Percentiles rank a stretch among this genome's conserved stretches.
phyloP scores from a whole-genome alignment of 2,113 vertebrate genomes.

The Prionailurus viverrinus region DNA sequence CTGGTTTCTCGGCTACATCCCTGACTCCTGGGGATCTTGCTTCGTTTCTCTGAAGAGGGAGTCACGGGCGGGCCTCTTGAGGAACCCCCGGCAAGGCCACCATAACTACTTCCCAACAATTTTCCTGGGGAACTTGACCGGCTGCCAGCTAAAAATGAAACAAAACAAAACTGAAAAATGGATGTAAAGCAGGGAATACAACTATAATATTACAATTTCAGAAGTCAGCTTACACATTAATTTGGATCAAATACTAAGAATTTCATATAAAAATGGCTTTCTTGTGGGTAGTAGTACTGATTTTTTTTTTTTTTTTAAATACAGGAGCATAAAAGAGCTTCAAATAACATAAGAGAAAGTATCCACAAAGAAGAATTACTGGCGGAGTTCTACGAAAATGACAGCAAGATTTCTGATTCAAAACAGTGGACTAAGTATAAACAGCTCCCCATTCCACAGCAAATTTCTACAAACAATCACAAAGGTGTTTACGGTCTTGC shows the following conservation, averaged over 20 bases:
- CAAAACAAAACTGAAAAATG: background rate
- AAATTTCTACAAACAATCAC: background rate
- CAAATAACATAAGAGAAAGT: background rate
- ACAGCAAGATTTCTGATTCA: background rate
- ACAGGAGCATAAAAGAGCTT: background rate
- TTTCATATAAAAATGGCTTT: constrained; percentile 44
- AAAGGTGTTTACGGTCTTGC: background rate
- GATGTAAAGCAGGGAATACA: background rate
- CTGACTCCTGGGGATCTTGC: constrained; percentile 97
- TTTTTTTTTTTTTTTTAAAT: background rate
- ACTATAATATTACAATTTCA: background rate
- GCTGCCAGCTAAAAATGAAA: constrained; percentile 92
- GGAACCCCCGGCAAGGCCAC: constrained; percentile 88
- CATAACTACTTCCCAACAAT: constrained; percentile 93
- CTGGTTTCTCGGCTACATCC: constrained; percentile 99
- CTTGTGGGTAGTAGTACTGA: background rate
- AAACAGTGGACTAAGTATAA: background rate
- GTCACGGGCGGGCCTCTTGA: constrained; percentile 89
- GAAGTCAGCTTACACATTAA: background rate
- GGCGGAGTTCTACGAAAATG: background rate
- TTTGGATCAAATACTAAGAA: background rate
- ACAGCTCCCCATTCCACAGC: background rate
- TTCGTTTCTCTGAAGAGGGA: constrained; percentile 93
- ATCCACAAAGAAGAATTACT: background rate
- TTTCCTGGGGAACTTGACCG: constrained; percentile 98